Evolutionary conservation across 1,140 invertebrate genomes (phyloP).

Genomic region (Zophobas morio): DNA sequence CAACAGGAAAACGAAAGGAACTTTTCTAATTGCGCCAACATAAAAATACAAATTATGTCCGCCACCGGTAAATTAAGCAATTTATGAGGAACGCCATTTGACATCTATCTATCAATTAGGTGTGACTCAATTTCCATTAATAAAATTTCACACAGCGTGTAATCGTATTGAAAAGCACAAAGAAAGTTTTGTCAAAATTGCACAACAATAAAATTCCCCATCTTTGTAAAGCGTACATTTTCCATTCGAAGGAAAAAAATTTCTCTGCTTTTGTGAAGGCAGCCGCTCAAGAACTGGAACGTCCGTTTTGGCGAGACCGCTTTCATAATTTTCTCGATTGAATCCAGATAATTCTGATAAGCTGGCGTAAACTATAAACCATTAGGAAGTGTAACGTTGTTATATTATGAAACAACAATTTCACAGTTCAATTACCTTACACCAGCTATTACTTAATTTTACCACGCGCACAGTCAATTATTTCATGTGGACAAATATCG

Average conservation of each 20-base stretch:
- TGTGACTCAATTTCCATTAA: not conserved
- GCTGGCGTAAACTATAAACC: not conserved
- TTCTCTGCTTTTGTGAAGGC: constrained; percentile 10
- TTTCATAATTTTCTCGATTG: constrained; percentile 29
- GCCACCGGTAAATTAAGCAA: not conserved
- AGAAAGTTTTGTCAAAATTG: constrained; percentile 8
- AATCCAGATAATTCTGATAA: constrained; percentile 16
- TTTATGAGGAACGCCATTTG: not conserved
- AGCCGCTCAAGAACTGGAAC: constrained; percentile 19
- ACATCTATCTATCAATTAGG: not conserved
- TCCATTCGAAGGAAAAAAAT: constrained; percentile 1
- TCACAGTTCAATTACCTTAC: constrained; percentile 35
- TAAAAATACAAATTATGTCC: too few relatives aligned
- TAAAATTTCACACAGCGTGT: not conserved
- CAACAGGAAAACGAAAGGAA: too few relatives aligned
- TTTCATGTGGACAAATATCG: not conserved
- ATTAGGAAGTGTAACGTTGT: constrained; percentile 34
- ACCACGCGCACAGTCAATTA: constrained; percentile 4
- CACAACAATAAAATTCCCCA: constrained; percentile 11
- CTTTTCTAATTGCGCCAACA: too few relatives aligned
- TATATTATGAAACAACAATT: constrained; percentile 29
- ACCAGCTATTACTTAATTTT: constrained; percentile 4
- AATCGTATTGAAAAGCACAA: not conserved
- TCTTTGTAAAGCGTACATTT: not conserved
- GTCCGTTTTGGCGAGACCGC: constrained; percentile 17